phyloP scores from a whole-genome alignment of 2,113 vertebrate species.

The Promerops cafer region DNA sequence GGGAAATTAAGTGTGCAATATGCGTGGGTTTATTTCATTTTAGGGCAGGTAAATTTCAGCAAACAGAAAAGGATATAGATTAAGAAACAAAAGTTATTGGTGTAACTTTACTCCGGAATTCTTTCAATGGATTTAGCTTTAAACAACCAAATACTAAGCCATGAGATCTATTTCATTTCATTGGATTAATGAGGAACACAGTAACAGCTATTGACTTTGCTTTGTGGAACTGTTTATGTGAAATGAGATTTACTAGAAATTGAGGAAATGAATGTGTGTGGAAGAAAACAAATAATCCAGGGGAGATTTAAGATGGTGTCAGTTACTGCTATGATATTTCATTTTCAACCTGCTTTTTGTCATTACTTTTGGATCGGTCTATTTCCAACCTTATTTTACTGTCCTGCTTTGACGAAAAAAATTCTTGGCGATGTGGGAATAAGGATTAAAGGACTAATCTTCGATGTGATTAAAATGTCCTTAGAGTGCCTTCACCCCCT shows the following conservation, averaged over 20 bases:
- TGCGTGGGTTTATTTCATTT: background rate
- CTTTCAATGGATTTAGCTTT: conserved; percentile 37
- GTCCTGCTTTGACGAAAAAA: background rate
- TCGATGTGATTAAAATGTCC: conserved; percentile 10
- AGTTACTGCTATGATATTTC: conserved; percentile 28
- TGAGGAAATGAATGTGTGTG: conserved; percentile 55
- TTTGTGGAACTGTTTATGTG: conserved; percentile 52
- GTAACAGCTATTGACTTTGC: conserved; percentile 42
- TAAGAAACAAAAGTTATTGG: conserved; percentile 35
- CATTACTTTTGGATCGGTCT: background rate
- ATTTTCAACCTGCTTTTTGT: background rate
- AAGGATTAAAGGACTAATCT: conserved; percentile 20
- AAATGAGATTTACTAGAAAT: conserved; percentile 44
- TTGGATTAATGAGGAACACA: conserved; percentile 48
- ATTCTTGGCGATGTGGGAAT: background rate
- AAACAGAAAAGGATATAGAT: background rate
- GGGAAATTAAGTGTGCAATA: background rate
- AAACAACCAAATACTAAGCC: conserved; percentile 25
- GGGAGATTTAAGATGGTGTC: conserved; percentile 4
- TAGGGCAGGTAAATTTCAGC: conserved; percentile 7
- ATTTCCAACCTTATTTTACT: background rate
- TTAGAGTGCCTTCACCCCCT: background rate
- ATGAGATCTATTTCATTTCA: conserved; percentile 29
- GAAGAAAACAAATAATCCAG: conserved; percentile 55
- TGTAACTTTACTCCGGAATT: conserved; percentile 54